Conservation (phyloP, 1,140 invertebrate species). For the Diorhabda sublineata region DNA sequence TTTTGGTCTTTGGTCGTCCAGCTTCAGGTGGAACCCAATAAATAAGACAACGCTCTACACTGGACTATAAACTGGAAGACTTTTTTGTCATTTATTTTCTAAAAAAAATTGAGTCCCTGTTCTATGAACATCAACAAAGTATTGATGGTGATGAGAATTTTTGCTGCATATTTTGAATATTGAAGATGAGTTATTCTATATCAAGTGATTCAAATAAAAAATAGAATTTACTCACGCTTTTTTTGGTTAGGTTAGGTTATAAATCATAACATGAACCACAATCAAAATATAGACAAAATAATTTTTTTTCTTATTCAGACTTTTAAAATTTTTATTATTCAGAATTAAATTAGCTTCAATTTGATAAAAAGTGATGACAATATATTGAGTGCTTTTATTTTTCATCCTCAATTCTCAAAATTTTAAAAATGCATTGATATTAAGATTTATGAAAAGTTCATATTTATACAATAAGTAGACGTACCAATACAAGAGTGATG, state of each 20-base stretch:
- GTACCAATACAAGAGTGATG: background rate
- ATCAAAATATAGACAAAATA: background rate
- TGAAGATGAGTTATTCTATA: too few relatives aligned
- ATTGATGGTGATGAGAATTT: too few relatives aligned
- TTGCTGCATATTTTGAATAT: too few relatives aligned
- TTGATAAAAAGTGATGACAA: background rate
- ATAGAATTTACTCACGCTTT: too few relatives aligned
- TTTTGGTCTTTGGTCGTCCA: background rate
- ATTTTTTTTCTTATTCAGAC: background rate
- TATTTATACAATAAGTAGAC: background rate
- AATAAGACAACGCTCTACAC: too few relatives aligned
- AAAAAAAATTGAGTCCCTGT: too few relatives aligned
- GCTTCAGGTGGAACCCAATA: background rate
- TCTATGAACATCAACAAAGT: too few relatives aligned
- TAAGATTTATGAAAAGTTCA: too few relatives aligned
- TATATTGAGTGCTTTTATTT: background rate
- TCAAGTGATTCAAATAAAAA: too few relatives aligned
- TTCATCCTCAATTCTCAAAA: background rate
- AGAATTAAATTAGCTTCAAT: constrained; percentile 2
- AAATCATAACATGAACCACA: background rate
- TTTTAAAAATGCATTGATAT: background rate
- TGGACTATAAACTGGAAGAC: too few relatives aligned
- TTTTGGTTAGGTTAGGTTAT: background rate
- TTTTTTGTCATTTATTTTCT: too few relatives aligned
- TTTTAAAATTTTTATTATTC: background rate